Base-by-base conservation (phyloP, 2,888 invertebrate species). In the Mesochorus sp. region DNA sequence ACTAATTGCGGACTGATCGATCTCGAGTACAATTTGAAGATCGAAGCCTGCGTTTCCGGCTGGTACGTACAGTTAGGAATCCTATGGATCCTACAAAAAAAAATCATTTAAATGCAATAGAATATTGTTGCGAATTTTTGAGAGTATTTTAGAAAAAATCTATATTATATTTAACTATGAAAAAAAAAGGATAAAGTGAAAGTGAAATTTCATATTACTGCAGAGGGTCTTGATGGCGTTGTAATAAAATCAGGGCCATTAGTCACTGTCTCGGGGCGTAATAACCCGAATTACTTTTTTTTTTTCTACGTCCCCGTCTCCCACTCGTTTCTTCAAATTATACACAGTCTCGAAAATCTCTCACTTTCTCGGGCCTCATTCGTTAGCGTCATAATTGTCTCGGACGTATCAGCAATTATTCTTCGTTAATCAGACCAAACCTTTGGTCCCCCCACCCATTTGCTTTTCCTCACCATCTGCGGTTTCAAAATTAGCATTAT, bases 1-100 rank as follows among this genome's bases (percentile, higher is more conserved):
- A 92, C 94, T 14, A 95, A 95, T 87, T 96, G 96, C 86, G 93
- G 94, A 62, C 93, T 96, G 49, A 96, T 96, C 82, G 94, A 96
- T 88, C 91, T 96, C 83, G 94, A 95, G 86, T 96, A 96, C 90
- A 94, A 94, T 84, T 88, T 96, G 37, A 94, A 95, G 92, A 94
- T 95, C 88, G 92, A 87, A 80, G 90, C 90, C 1, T 86, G 86
- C 59, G 85, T 88, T 12, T 76, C 85, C 2, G 89, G 87, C 80
- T 87, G 88, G 90, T 90, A 72, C 76, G 85, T 86, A 53, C 6
- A n/a, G n/a, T n/a, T n/a, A n/a, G n/a, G n/a, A n/a, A n/a, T n/a
- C n/a, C n/a, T n/a, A n/a, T n/a, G n/a, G n/a, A n/a, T n/a, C n/a
- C n/a, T n/a, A n/a, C n/a, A n/a, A n/a, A n/a, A n/a, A n/a, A n/a